Base-by-base conservation (phyloP, 1,140 invertebrate species). In the Lepidotrigona ventralis region DNA sequence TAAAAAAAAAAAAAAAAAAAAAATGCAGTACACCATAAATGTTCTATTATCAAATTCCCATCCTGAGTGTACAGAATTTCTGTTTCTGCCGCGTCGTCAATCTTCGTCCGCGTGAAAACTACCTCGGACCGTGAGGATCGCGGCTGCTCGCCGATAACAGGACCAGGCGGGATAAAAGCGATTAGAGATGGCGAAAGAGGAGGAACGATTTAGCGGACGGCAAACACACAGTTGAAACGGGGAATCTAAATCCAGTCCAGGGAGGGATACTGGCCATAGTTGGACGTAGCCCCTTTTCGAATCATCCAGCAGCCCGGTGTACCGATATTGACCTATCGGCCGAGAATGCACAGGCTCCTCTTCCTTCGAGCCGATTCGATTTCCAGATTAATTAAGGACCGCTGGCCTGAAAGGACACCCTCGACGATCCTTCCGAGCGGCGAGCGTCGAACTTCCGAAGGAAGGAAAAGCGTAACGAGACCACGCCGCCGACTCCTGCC, bases 321-420 rank as follows among this genome's bases (percentile, higher is more conserved):
- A 60, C 81, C 70, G 66, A 68, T 29, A 73, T 77, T 83, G 83
- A 85, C 71, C 83, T 88, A 88, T 88, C 87, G 86, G 63, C 79
- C 29, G 33, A 74, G 74, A 66, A 85, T 76, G 82, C 86, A 63
- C 29, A 69, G 17, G 39, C 66, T 71, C 46, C n/a, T 72, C 53
- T 77, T 75, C 69, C 70, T 75, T 68, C 86, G 39, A 6, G 39
- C 68, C 73, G 75, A 88, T 88, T 88, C 87, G 88, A 89, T 89
- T 89, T 86, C 88, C 87, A 89, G 84, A 89, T 89, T 89, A 89
- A 89, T 89, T 89, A 89, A 89, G 88, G 87, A 86, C 84, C 85
- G 87, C 81, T 84, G 88, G 78, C 79, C 81, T 88, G 84, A 88
- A 89, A 89, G 88, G 83, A 88, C 81, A 71, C 39, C 75, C 87